phyloP scores from a whole-genome alignment of 2,797 vertebrate species.

The Tenualosa thibaudeaui region DNA sequence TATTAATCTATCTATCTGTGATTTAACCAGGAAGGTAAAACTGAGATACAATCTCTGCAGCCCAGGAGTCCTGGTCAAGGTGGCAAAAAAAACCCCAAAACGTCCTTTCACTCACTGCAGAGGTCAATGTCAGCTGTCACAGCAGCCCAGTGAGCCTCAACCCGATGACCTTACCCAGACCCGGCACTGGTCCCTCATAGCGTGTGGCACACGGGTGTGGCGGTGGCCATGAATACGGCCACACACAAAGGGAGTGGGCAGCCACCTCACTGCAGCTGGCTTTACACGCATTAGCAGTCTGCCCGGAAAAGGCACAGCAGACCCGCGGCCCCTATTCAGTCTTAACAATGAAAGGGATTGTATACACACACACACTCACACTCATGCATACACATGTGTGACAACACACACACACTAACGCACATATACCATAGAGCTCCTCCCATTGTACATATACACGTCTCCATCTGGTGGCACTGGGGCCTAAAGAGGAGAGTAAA shows the following conservation, averaged over 20 bases:
- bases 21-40: too few species aligned
- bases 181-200: background rate
- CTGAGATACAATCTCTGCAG: too few species aligned
- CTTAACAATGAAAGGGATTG: background rate
- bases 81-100: too few species aligned
- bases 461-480: background rate
- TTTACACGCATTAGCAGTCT: slow-evolving; percentile 18
- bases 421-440: background rate
- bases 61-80: too few species aligned
- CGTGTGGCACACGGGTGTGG: background rate
- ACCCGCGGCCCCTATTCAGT: background rate
- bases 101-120: background rate
- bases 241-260: background rate
- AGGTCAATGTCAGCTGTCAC: background rate
- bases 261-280: slow-evolving; percentile 12
- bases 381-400: background rate
- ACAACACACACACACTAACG: background rate
- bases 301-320: background rate
- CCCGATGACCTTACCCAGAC: background rate
- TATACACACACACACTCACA: background rate
- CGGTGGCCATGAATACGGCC: background rate
- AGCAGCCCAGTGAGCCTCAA: slow-evolving; percentile 11
- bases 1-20: too few species aligned
- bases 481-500: background rate
- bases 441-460: background rate